Percentiles rank a stretch among this genome's conserved stretches.
phyloP scores from a whole-genome alignment of 2,888 invertebrate genomes.

The Pasiphila rectangulata region DNA sequence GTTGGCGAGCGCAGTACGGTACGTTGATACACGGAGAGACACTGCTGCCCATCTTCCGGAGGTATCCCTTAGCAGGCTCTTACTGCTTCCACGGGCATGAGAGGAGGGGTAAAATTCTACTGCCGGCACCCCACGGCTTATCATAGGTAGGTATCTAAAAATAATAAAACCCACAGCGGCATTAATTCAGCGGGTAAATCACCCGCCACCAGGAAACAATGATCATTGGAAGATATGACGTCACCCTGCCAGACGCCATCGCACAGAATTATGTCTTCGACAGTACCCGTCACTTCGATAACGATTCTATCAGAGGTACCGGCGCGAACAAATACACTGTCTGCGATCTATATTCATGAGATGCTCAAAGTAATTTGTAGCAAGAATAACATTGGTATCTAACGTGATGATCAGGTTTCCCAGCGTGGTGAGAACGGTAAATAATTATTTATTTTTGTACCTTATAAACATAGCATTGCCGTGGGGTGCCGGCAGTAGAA shows the following conservation, averaged over 20 bases:
- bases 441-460: neutral
- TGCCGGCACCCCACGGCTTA: too few species aligned
- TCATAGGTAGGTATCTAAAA: too few species aligned
- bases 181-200: conserved; percentile 18
- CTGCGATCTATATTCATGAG: conserved; percentile 50
- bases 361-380: conserved; percentile 36
- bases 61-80: too few species aligned
- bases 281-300: conserved; percentile 40
- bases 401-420: conserved; percentile 16
- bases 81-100: too few species aligned
- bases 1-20: too few species aligned
- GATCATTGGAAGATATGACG: conserved; percentile 34
- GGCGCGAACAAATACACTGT: conserved; percentile 40
- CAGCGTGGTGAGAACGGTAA: neutral
- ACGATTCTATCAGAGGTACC: conserved; percentile 39
- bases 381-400: conserved; percentile 26
- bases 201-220: conserved; percentile 29
- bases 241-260: conserved; percentile 34
- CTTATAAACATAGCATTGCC: too few species aligned
- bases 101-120: too few species aligned
- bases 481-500: too few species aligned
- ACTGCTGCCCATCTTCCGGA: too few species aligned
- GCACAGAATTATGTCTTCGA: conserved; percentile 39
- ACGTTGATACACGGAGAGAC: too few species aligned
- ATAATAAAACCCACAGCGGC: conserved; percentile 3